These are phyloP conservation scores for Ctenicera cuprea DNA, from an alignment of 2,888 invertebrate species.

Conservation along the genomic window DNA sequence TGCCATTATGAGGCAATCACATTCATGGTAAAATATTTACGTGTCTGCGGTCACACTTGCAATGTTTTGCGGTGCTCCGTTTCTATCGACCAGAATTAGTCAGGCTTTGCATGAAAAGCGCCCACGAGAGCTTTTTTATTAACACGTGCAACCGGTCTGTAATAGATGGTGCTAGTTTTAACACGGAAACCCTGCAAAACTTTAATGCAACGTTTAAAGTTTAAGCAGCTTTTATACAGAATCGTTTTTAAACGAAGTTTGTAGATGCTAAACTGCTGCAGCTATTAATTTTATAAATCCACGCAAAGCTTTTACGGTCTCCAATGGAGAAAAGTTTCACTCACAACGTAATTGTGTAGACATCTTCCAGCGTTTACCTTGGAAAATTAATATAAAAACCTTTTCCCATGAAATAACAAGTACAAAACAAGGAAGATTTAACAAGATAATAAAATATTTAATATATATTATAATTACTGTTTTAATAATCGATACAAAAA, in stretches of 20 bases:
- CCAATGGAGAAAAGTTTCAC: conserved; percentile 41
- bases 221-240: conserved; percentile 50
- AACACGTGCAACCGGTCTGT: conserved; percentile 19
- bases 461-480: too few species aligned
- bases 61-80: conserved; percentile 14
- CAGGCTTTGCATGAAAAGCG: conserved; percentile 12
- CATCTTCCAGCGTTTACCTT: conserved; percentile 16
- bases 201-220: conserved; percentile 48
- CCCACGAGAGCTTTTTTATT: conserved; percentile 27
- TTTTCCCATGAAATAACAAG: neutral
- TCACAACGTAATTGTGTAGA: conserved; percentile 39
- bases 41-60: conserved; percentile 31
- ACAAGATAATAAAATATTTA: too few species aligned
- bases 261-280: conserved; percentile 49
- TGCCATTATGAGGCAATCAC: conserved; percentile 52
- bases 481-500: too few species aligned
- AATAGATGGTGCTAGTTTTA: conserved; percentile 49
- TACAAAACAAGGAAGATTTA: neutral
- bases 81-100: conserved; percentile 32
- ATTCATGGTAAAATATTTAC: conserved; percentile 50
- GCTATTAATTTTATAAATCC: conserved; percentile 50
- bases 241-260: conserved; percentile 52
- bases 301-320: conserved; percentile 42
- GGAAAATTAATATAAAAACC: conserved; percentile 1
- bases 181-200: conserved; percentile 38